Conservation (phyloP, 2,797 vertebrate species). For the Menidia menidia region DNA sequence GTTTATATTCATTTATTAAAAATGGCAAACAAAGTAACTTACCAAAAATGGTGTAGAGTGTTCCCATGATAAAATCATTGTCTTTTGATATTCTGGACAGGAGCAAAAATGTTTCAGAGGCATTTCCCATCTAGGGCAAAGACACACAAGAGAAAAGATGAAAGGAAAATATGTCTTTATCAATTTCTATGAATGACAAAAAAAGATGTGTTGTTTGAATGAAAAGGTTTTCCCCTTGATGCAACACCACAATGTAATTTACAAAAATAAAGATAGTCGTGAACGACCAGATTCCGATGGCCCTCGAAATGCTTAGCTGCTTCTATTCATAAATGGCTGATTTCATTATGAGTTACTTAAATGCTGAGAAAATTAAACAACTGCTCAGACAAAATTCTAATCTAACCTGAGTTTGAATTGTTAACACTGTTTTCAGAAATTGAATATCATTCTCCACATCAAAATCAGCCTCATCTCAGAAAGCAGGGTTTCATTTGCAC, state of each 20-base stretch:
- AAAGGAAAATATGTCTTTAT: background rate
- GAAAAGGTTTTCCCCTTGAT: too few species aligned
- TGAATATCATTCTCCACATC: background rate
- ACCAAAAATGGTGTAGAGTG: slow-evolving; percentile 86
- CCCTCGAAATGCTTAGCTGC: too few species aligned
- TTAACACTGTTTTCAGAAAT: background rate
- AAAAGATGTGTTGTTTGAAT: background rate
- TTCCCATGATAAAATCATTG: slow-evolving; percentile 87
- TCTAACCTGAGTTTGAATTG: background rate
- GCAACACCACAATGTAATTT: too few species aligned
- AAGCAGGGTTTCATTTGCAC: slow-evolving; percentile 39
- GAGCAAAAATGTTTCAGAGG: slow-evolving; percentile 79
- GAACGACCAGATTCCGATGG: too few species aligned
- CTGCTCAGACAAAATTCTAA: too few species aligned
- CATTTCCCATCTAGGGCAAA: slow-evolving; percentile 87
- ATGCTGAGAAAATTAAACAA: background rate
- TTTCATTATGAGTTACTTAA: background rate
- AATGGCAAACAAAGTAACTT: slow-evolving; percentile 39
- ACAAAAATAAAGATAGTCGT: background rate
- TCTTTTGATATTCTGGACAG: slow-evolving; percentile 85
- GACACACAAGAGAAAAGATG: slow-evolving; percentile 15
- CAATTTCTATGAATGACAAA: background rate
- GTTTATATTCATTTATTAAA: background rate
- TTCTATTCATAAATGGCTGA: too few species aligned
- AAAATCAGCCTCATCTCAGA: slow-evolving; percentile 17